Base-by-base conservation (phyloP, 2,888 invertebrate genomes). In the Rhagonycha fulva region DNA sequence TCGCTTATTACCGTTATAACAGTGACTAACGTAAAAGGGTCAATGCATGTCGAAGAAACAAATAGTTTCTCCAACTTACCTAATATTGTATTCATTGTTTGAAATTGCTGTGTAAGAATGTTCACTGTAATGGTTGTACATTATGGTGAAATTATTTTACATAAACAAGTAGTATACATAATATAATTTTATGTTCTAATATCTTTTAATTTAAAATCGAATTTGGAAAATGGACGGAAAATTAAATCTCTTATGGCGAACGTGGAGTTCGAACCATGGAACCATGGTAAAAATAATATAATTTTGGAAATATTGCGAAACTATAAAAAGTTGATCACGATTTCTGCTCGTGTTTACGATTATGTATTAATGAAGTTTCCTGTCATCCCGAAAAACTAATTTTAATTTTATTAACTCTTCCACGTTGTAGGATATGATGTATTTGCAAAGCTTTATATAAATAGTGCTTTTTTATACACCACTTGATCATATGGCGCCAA, bases 401-500 rank as follows among this genome's bases (percentile, higher is more conserved):
- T 74, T 63, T n/a, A 74, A 68, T 62, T 70, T 72, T 68, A 72
- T 68, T 68, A 14, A 24, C 63, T 63, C 23, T 63, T 63, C 66
- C 9, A 72, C 47, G 66, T 62, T 47, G 63, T 66, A 32, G 71
- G 71, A 69, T 60, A 28, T 47, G 60, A 66, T 70, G 60, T 67
- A 66, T 19, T 74, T 61, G 63, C 62, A 67, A 71, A 7, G 28
- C 71, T 62, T 61, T 47, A 32, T 73, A 77, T 67, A 68, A 76
- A 76, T 76, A 72, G 72, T 70, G 14, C 68, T 72, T 74, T 78
- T 71, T 68, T 78, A 76, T 73, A 73, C 76, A 68, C 76, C 71
- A 73, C 75, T 76, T 76, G 71, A 78, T 78, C 68, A 62, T 32
- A 19, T 71, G 78, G 78, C 78, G 78, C 78, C 78, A 74, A 75